These are phyloP conservation scores for Dasyornis broadbenti DNA, from an alignment of 2,113 vertebrate species.

Conservation along the genomic window DNA sequence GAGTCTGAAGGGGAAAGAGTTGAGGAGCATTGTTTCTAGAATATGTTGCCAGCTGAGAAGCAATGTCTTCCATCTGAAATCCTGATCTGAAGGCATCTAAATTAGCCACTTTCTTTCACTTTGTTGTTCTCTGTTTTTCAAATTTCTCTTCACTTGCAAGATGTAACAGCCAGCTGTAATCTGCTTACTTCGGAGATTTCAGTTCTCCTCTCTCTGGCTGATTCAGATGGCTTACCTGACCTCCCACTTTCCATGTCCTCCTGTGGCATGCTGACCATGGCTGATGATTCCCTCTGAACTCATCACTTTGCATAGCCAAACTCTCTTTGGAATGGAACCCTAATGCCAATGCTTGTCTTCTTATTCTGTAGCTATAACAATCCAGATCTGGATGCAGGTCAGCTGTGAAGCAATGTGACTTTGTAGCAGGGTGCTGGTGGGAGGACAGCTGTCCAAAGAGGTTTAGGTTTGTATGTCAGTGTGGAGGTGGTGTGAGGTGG, in stretches of 20 bases:
- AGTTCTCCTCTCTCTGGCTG: neutral
- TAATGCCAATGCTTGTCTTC: neutral
- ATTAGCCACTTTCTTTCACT: neutral
- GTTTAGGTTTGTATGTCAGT: neutral
- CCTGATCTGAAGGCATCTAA: neutral
- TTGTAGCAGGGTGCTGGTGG: neutral
- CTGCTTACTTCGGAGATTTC: neutral
- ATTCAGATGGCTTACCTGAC: neutral
- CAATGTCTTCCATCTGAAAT: neutral
- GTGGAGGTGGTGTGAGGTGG: accelerated
- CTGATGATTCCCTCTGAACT: neutral
- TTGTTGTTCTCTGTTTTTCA: neutral
- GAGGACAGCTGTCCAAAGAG: neutral
- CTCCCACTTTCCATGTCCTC: neutral
- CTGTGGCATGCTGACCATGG: neutral
- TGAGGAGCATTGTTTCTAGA: neutral
- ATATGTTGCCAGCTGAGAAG: neutral
- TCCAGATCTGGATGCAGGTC: no score
- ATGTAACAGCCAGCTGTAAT: neutral
- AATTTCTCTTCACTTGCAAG: neutral
- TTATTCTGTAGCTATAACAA: neutral
- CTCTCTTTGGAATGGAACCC: neutral
- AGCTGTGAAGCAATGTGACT: neutral
- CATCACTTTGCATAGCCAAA: accelerated
- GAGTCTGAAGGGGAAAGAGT: neutral